These are phyloP conservation scores for Athetis lepigone DNA, from an alignment of 2,888 invertebrate genomes.

Conservation along the genomic window DNA sequence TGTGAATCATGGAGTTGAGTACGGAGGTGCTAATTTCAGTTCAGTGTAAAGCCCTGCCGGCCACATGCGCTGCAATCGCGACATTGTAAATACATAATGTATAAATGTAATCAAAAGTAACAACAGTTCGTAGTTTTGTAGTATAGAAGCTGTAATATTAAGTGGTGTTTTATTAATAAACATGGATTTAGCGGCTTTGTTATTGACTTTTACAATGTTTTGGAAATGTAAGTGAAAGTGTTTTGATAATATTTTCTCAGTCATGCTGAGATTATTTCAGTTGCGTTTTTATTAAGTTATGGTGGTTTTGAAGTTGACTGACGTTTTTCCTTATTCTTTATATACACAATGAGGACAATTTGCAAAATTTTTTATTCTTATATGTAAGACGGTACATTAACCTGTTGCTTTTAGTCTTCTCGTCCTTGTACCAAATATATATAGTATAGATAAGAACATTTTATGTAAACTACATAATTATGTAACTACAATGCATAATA, in stretches of 20 bases:
- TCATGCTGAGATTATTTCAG: background rate
- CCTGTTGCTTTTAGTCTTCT: background rate
- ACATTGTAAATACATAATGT: conserved; percentile 67
- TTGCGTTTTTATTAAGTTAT: background rate
- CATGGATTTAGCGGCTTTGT: conserved; percentile 78
- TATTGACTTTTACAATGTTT: conserved; percentile 78
- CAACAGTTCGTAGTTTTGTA: conserved; percentile 58
- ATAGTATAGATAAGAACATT: too few relatives aligned
- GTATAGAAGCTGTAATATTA: conserved; percentile 62
- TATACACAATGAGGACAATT: background rate
- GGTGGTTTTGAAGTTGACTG: conserved; percentile 1
- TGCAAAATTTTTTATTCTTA: background rate
- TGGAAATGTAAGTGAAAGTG: conserved; percentile 81
- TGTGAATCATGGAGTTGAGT: conserved; percentile 84
- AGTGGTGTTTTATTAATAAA: conserved; percentile 72
- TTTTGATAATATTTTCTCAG: conserved; percentile 19
- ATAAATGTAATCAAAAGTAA: conserved; percentile 64
- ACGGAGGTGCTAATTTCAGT: conserved; percentile 79
- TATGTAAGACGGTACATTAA: background rate
- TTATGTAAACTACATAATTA: too few relatives aligned
- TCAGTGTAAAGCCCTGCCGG: conserved; percentile 74
- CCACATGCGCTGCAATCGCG: conserved; percentile 72
- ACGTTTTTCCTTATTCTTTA: background rate
- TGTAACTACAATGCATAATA: conserved; percentile 11
- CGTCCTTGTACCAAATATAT: too few relatives aligned